Base-by-base conservation (phyloP, 2,888 invertebrate genomes). In the Baronia brevicornis region DNA sequence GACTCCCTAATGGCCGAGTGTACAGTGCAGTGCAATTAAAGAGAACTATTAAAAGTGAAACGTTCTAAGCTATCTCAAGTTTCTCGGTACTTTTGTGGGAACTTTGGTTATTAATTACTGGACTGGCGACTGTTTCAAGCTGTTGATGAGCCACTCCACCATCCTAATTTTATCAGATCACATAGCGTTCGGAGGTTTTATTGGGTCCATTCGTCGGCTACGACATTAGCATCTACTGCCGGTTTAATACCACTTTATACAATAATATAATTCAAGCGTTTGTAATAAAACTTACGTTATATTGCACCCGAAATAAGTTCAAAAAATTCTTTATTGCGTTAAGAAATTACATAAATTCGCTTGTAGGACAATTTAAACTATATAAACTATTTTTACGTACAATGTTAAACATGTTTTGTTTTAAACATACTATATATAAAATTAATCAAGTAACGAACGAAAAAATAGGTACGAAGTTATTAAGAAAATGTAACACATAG, bases 51-150 rank as follows among this genome's bases (percentile, higher is more conserved):
- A 53, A 57, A 55, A 51, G 47, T 44, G 40, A 51, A 46, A 43
- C 41, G 48, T 48, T 48, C 38, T 43, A 42, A 48, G 36, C 44
- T 38, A 39, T 52, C 42, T 50, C 44, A 18, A 43, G 45, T 50
- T 49, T 52, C 50, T 48, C 30, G 27, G 46, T 48, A 46, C 44
- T 28, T 44, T 44, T 49, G 55, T 62, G 62, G 57, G 61, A 62
- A 61, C 47, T 36, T 30, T 28, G 32, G 33, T 39, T 54, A 52
- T 52, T 59, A 54, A 54, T 57, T 52, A 50, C 49, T 39, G 33
- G 32, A 33, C 23, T 28, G 32, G 35, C 30, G 28, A 39, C 36
- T 35, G 34, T 39, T 43, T 42, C 44, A 41, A 43, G 27, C 42
- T 28, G 23, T 45, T 44, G 44, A 47, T 44, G 41, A 38, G 38